Evolutionary conservation across 1,140 invertebrate species (phyloP), one percentile per base, ranked within the genome.

Genomic region (Lycorma delicatula): DNA sequence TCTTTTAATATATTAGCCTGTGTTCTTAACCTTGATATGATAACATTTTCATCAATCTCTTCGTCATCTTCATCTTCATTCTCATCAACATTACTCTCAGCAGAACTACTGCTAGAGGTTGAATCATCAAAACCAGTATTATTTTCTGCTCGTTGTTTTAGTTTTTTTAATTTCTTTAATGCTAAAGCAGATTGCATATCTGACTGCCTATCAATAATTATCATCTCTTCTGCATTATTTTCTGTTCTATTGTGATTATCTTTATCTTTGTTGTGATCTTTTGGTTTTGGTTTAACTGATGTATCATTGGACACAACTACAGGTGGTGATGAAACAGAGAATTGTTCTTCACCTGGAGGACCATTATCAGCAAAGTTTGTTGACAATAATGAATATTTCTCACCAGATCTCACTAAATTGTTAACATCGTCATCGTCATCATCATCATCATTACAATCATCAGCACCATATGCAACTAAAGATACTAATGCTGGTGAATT

Each of bases 1-100:
- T 72, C 66, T 66, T 72, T 72, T 26, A 75, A 56, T 54, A 72
- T 63, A 63, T 68, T 67, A n/a, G 68, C 71, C 55, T 71, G 72
- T 59, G 65, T 74, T 60, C 70, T 71, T 26, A 75, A 64, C 54
- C 68, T 64, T 23, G 62, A 62, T 26, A 76, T 58, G 18, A 77
- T 68, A 56, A 68, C 66, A 16, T 63, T 60, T 53, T 75, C 74
- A 58, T 73, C 70, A 38, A 66, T 68, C 41, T 69, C 71, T 18
- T 67, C 63, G 38, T 67, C 64, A 9, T 66, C 64, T 16, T 62
- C 69, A 3, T 72, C 68, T 41, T 68, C 68, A 75, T 47, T 74
- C 72, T 61, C 68, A 64, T 69, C 70, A 26, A 48, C 23, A 29
- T 29, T 58, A 18, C 34, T 36, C n/a, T 34, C 41, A 12, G 9